Base-by-base conservation (phyloP, 1,140 invertebrate genomes). In the Oedothorax gibbosus region DNA sequence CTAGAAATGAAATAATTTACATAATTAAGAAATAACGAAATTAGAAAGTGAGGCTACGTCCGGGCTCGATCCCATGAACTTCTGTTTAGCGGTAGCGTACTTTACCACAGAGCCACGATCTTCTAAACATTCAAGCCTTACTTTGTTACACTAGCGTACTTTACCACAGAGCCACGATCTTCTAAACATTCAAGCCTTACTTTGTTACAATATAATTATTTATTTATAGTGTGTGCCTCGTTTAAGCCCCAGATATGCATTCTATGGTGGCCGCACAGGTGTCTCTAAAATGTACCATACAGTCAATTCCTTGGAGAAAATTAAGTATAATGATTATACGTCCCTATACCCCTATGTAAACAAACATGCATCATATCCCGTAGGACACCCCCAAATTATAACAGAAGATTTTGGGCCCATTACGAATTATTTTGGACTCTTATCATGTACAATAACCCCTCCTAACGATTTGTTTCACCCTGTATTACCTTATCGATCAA, bases 331-430 rank as follows among this genome's bases (percentile, higher is more conserved):
- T 18, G 65, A 68, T 68, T 6, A 18, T 68, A 68, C 65, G 10
- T 18, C 15, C 21, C 20, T 68, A 18, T 68, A 68, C 21, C 65
- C 65, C 20, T 68, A 68, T 21, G 20, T 68, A 68, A 68, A 68
- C 20, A 68, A 68, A 15, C 8, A 68, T 68, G 15, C 15, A 2
- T n/a, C 65, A 15, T 68, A 68, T 7, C 65, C 65, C 14, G 20
- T 68, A 68, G 65, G 65, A 11, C 65, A 68, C 21, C 65, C 65
- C 21, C 11, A 18, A 18, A 21, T 68, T 11, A 68, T 68, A 18
- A 68, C 9, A n/a, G 10, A 68, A 18, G 2, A 6, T 68, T 68
- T 68, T 68, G 2, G 21, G 8, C 21, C 65, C 14, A 68, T 68
- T n/a, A 21, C 2, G 11, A 3, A 68, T 11, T 68, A 68, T 21